Evolutionary conservation across 2,113 vertebrate genomes (phyloP).

Genomic region (Tupaia tana): DNA sequence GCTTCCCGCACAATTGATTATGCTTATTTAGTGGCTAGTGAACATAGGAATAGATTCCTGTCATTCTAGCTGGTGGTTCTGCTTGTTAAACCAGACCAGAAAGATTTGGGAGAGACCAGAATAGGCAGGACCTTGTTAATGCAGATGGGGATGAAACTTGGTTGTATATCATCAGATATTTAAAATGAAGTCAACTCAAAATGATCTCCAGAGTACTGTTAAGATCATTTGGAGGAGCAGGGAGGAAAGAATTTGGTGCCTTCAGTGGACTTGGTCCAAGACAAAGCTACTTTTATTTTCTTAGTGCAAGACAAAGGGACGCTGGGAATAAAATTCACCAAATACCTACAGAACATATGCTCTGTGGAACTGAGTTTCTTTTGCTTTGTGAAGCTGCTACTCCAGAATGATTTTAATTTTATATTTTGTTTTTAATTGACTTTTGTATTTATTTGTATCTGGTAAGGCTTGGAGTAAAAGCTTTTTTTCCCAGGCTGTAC

Average conservation of each 20-base stretch:
- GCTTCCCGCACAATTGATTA: neutral
- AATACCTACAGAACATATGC: neutral
- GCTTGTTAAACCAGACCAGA: neutral
- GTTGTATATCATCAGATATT: neutral
- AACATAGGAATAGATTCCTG: neutral
- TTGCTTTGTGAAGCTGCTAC: slow-evolving; percentile 28
- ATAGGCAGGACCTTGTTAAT: neutral
- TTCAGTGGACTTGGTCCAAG: neutral
- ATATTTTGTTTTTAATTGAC: neutral
- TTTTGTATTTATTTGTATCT: slow-evolving; percentile 61
- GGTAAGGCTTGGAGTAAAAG: neutral
- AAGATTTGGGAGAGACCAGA: neutral
- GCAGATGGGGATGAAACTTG: neutral
- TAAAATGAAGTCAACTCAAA: neutral
- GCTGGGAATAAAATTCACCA: neutral
- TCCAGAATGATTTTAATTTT: neutral
- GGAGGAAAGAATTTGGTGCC: slow-evolving; percentile 42
- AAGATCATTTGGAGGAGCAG: neutral
- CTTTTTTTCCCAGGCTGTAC: neutral
- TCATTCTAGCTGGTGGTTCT: neutral
- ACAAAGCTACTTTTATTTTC: slow-evolving; percentile 45
- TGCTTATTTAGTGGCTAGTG: slow-evolving; percentile 11
- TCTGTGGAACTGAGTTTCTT: neutral
- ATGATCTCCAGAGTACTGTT: neutral
- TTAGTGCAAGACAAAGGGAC: neutral